Percentiles rank a stretch among this genome's conserved stretches.
Conservation (phyloP, 2,888 invertebrate species). For the Lithodes maja region DNA sequence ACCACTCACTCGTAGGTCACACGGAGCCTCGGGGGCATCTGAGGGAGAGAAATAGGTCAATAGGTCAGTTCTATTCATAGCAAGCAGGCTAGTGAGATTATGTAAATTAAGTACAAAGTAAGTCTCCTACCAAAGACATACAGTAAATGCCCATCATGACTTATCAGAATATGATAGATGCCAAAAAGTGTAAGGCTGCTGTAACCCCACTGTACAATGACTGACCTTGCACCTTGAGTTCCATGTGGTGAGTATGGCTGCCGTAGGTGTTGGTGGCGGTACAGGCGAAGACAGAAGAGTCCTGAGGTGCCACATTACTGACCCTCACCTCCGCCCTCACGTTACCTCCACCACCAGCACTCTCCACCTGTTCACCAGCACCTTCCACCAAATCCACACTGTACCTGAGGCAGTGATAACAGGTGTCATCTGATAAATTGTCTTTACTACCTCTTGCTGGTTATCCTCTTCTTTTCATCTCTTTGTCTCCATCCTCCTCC, state of each 20-base stretch:
- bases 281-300: constrained; percentile 67
- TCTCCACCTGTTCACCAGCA: constrained; percentile 42
- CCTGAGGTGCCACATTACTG: constrained; percentile 55
- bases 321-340: constrained; percentile 57
- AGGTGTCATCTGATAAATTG: too few species aligned
- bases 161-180: too few species aligned
- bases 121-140: too few species aligned
- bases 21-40: constrained; percentile 84
- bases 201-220: too few species aligned
- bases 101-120: too few species aligned
- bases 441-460: too few species aligned
- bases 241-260: constrained; percentile 64
- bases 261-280: constrained; percentile 75
- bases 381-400: neutral
- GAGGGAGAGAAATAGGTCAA: constrained; percentile 46
- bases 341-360: constrained; percentile 73
- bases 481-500: too few species aligned
- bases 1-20: constrained; percentile 81
- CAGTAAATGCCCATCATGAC: too few species aligned
- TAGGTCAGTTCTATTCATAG: neutral
- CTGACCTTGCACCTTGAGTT: constrained; percentile 65
- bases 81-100: too few species aligned
- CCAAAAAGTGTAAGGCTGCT: too few species aligned
- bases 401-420: neutral
- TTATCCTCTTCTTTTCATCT: too few species aligned